Evolutionary conservation across 2,797 vertebrate species (phyloP).

Genomic region (Phoeniculus purpureus): DNA sequence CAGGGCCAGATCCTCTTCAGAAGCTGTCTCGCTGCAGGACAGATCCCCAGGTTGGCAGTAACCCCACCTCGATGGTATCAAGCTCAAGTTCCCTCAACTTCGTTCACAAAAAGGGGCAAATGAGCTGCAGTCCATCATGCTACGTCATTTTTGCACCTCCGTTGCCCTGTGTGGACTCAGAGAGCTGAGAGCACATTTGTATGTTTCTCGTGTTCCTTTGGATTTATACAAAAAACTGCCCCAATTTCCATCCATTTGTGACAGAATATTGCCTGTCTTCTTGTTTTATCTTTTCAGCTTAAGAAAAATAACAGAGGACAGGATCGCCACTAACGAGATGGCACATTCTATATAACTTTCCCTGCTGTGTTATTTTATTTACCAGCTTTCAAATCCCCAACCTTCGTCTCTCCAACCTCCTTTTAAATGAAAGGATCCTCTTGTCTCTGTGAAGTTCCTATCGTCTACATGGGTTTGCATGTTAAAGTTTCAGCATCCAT

Average conservation of each 20-base stretch:
- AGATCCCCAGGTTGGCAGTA: rapidly evolving
- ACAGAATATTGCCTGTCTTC: conserved; percentile 51
- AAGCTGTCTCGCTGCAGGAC: not conserved
- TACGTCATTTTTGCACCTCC: conserved; percentile 35
- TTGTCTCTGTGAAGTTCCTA: conserved; percentile 60
- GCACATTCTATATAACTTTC: conserved; percentile 53
- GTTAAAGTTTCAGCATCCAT: conserved; percentile 60
- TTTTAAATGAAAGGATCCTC: conserved; percentile 68
- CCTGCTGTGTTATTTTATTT: conserved; percentile 69
- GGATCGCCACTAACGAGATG: conserved; percentile 55
- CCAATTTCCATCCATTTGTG: conserved; percentile 62
- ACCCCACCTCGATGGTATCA: rapidly evolving
- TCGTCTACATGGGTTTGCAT: conserved; percentile 48
- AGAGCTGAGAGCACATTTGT: not conserved
- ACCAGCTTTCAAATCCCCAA: conserved; percentile 69
- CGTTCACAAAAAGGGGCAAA: not conserved
- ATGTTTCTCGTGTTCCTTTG: conserved; percentile 33
- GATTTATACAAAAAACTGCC: conserved; percentile 34
- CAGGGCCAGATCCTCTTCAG: not conserved
- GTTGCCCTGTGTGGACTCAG: not conserved
- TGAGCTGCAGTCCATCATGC: not conserved
- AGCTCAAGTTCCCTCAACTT: not conserved
- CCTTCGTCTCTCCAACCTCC: conserved; percentile 58
- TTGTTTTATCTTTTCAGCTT: conserved; percentile 61
- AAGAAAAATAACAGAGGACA: conserved; percentile 57